Conservation (phyloP, 1,140 invertebrate genomes). For the Drosophila littoralis region DNA sequence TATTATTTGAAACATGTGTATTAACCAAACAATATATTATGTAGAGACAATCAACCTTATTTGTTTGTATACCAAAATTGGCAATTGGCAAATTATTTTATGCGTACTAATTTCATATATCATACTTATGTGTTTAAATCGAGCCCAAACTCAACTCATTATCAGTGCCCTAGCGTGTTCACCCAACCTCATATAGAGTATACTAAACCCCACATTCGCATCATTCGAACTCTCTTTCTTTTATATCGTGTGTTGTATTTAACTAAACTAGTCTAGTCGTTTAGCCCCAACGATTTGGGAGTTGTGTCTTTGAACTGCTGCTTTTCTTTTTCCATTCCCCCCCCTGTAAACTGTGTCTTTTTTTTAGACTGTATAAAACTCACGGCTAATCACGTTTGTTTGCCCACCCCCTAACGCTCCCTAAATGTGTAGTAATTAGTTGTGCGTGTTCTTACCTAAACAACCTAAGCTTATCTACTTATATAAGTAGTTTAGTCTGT, state of each 20-base stretch:
- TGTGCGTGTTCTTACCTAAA: slow-evolving; percentile 30
- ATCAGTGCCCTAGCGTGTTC: slow-evolving; percentile 8
- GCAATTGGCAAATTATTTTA: slow-evolving; percentile 53
- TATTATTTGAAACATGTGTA: slow-evolving; percentile 12
- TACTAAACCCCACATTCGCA: slow-evolving; percentile 30
- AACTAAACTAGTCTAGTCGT: slow-evolving; percentile 26
- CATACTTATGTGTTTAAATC: slow-evolving; percentile 36
- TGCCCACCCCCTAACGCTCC: slow-evolving; percentile 8
- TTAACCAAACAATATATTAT: slow-evolving; percentile 22
- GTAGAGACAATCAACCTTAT: slow-evolving; percentile 34
- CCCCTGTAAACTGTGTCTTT: slow-evolving; percentile 22
- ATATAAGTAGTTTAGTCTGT: slow-evolving; percentile 41
- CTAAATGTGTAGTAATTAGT: slow-evolving; percentile 53
- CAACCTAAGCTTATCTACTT: slow-evolving; percentile 24
- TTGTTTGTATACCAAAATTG: slow-evolving; percentile 47
- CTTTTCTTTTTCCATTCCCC: neutral
- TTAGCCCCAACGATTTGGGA: slow-evolving; percentile 1
- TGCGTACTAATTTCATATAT: slow-evolving; percentile 44
- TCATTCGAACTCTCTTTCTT: slow-evolving; percentile 8
- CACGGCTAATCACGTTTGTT: slow-evolving; percentile 35
- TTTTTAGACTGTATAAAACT: slow-evolving; percentile 36
- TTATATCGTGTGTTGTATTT: slow-evolving; percentile 43
- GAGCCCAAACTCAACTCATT: slow-evolving; percentile 18
- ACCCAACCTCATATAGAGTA: slow-evolving; percentile 17
- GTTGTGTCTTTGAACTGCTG: slow-evolving; percentile 5